phyloP scores from a whole-genome alignment of 2,113 vertebrate species.

The Prionailurus bengalensis region DNA sequence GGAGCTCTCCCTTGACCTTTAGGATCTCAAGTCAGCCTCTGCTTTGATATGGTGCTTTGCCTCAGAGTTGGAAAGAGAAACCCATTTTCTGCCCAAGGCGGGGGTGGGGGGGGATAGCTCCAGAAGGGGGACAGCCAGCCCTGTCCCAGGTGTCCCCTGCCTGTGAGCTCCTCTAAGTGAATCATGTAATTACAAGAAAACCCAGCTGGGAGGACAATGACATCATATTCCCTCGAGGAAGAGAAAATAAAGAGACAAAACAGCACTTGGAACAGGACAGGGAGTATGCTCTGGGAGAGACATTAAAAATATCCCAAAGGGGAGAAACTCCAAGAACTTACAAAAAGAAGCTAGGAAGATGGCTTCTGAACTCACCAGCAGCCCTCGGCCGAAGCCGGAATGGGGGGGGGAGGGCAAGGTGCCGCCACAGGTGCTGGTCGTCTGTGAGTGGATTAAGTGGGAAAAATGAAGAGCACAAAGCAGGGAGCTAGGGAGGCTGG shows the following conservation, averaged over 20 bases:
- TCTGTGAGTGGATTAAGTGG: background rate
- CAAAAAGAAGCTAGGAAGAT: background rate
- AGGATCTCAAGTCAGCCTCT: background rate
- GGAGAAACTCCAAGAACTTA: background rate
- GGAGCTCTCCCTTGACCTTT: background rate
- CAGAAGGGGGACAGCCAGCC: background rate
- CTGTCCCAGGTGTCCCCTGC: background rate
- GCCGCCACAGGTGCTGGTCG: background rate
- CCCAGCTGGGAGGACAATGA: background rate
- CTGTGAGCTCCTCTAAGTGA: background rate
- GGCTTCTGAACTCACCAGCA: slow-evolving; percentile 15
- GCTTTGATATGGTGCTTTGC: background rate
- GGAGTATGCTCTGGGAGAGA: background rate
- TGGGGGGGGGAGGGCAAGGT: background rate
- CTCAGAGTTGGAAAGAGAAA: slow-evolving; percentile 26
- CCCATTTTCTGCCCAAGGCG: background rate
- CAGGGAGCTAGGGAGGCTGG: background rate
- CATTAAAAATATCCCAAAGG: background rate
- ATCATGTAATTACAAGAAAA: background rate
- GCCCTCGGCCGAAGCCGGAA: background rate
- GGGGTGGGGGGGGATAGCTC: too few species aligned
- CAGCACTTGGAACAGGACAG: background rate
- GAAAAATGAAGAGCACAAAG: background rate
- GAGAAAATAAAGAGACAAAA: background rate
- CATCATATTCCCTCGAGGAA: background rate